Evolutionary conservation across 2,797 vertebrate genomes (phyloP).

Genomic region (Leptoclinus maculatus): DNA sequence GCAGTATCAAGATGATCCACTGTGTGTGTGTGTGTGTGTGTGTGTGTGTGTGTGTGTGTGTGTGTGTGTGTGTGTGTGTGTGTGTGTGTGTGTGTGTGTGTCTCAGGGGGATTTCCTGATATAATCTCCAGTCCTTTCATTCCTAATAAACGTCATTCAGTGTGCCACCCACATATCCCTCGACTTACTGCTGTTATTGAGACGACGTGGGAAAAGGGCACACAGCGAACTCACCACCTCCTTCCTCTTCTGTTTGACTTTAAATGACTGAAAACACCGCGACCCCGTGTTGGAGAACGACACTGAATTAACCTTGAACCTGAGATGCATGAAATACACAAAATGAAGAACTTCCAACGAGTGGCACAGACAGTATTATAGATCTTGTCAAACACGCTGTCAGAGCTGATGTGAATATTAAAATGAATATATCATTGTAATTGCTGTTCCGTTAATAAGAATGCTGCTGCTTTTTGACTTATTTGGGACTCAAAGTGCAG

Average conservation of each 20-base stretch:
- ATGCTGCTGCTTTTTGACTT: neutral
- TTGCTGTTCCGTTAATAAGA: too few relatives aligned
- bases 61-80: neutral
- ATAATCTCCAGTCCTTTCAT: constrained; percentile 67
- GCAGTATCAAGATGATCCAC: constrained; percentile 27
- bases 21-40: constrained; percentile 32
- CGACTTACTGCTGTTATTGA: constrained; percentile 37
- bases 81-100: constrained; percentile 23
- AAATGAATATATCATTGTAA: too few relatives aligned
- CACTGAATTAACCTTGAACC: neutral
- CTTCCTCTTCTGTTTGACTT: constrained; percentile 16
- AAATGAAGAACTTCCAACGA: too few relatives aligned
- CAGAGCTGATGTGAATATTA: neutral
- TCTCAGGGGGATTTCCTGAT: constrained; percentile 70
- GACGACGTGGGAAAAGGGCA: constrained; percentile 58
- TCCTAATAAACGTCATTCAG: constrained; percentile 62
- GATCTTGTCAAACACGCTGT: neutral
- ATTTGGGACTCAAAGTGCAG: neutral
- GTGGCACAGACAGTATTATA: neutral
- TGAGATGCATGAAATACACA: too few relatives aligned
- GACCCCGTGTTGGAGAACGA: neutral
- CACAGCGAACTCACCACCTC: constrained; percentile 16
- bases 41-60: constrained; percentile 28
- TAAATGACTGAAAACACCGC: constrained; percentile 14
- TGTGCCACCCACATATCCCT: constrained; percentile 56